phyloP scores from a whole-genome alignment of 2,888 invertebrate species.

The Drosophila anomalata region DNA sequence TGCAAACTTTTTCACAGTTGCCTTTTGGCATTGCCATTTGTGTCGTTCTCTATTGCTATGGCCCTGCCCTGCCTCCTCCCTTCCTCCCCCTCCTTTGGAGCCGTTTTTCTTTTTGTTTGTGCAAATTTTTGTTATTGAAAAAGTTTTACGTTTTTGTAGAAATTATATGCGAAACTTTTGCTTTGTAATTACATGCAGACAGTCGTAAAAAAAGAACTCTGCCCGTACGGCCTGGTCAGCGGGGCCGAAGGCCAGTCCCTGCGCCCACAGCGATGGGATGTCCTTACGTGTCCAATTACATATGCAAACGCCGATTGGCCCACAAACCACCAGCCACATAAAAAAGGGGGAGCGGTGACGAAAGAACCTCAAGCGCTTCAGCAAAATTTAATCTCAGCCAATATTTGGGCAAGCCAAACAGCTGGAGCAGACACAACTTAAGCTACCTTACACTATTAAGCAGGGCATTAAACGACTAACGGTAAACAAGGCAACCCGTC shows the following conservation, averaged over 20 bases:
- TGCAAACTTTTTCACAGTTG: conserved; percentile 67
- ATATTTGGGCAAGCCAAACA: conserved; percentile 62
- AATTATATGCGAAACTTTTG: conserved; percentile 72
- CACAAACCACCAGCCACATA: not conserved
- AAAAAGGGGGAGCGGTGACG: not conserved
- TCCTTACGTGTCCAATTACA: conserved; percentile 39
- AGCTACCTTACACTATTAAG: conserved; percentile 65
- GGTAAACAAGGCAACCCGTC: conserved; percentile 52
- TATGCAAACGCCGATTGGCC: conserved; percentile 35
- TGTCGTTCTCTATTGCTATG: conserved; percentile 22
- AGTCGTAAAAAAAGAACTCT: not conserved
- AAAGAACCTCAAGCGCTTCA: conserved; percentile 31
- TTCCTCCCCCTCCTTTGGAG: conserved; percentile 1
- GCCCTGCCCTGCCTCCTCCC: conserved; percentile 7
- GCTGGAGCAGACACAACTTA: conserved; percentile 54
- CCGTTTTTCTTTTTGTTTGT: conserved; percentile 34
- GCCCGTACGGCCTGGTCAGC: conserved; percentile 1
- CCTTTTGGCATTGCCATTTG: conserved; percentile 58
- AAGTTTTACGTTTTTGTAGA: conserved; percentile 68
- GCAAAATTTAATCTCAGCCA: conserved; percentile 52
- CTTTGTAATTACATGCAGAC: conserved; percentile 73
- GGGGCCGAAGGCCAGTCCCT: conserved; percentile 5
- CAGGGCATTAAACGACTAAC: conserved; percentile 61
- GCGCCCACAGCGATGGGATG: conserved; percentile 15
- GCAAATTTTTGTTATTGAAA: conserved; percentile 72